phyloP scores from a whole-genome alignment of 2,888 invertebrate genomes.

The Sphecodes monilicornis region DNA sequence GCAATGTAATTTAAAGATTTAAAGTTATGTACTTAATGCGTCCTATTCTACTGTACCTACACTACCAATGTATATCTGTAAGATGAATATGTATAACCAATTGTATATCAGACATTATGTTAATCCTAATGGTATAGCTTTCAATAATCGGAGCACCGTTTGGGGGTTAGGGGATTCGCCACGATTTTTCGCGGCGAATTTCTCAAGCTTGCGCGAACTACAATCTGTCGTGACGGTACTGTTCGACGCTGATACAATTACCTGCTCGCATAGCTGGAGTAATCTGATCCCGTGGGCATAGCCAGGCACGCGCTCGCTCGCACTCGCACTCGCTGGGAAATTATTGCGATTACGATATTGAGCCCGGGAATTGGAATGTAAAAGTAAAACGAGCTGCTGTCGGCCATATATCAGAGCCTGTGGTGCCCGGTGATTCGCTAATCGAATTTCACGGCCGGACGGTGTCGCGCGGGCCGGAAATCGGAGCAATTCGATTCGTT shows the following conservation, averaged over 20 bases:
- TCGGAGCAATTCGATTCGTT: constrained; percentile 1
- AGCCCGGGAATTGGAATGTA: constrained; percentile 50
- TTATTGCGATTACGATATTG: constrained; percentile 11
- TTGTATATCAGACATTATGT: too few relatives aligned
- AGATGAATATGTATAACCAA: too few relatives aligned
- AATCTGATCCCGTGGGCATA: constrained; percentile 20
- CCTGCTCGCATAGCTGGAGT: constrained; percentile 9
- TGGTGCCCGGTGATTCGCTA: constrained; percentile 55
- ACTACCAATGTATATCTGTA: too few relatives aligned
- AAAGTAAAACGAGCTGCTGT: constrained; percentile 55
- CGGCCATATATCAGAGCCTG: constrained; percentile 43
- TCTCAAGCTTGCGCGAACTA: neutral
- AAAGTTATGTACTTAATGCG: too few relatives aligned
- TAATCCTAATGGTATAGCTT: too few relatives aligned
- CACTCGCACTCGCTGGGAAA: neutral
- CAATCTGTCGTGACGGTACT: constrained; percentile 2
- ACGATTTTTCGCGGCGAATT: neutral
- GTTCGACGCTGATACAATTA: constrained; percentile 43
- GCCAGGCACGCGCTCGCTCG: neutral
- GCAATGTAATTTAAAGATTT: too few relatives aligned
- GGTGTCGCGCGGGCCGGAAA: neutral
- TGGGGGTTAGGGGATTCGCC: neutral
- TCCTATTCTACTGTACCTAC: too few relatives aligned
- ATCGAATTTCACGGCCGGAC: constrained; percentile 55
- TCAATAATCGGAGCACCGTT: too few relatives aligned